Base-by-base conservation (phyloP, 2,888 invertebrate species). In the Ophion ellenae region DNA sequence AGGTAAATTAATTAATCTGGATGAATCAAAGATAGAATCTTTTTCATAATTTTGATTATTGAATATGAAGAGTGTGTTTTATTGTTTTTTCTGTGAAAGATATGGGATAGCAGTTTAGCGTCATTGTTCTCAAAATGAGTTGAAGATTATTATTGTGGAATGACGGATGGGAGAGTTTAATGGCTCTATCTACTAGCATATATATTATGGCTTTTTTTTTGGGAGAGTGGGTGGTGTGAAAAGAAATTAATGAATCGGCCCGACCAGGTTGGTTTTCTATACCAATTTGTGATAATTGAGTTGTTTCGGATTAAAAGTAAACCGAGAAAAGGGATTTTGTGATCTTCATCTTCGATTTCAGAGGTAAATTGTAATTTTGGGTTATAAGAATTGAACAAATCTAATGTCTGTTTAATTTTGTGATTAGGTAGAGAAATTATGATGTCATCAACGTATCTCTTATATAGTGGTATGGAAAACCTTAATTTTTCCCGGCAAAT, bases 301-400 rank as follows among this genome's bases (percentile, higher is more conserved):
- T 47, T 47, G 47, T 47, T 47, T 47, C 47, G 9, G 47, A 47
- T 47, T 6, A 9, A 11, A 47, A 47, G 47, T 47, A 47, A 11
- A 47, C 1, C 24, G 2, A 24, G 24, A 24, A 24, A 24, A 24
- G 24, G 24, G 24, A 24, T 1, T 24, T 1, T 11, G 47, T 47
- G 47, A 47, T 47, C 47, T 47, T 47, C 47, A 47, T 47, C 47
- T 47, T 47, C 6, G 9, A 47, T 47, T 47, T 47, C 47, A 11
- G 47, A 9, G 47, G 81, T 85, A 36, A 85, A 85, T 47, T 85
- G 32, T 10, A 82, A 59, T 36, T 57, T 70, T 2, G 24, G 2
- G 17, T 85, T 14, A n/a, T 64, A 57, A 3, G 28, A 20, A 57
- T 85, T 82, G 40, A 85, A 85, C 3, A 61, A 28, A 3, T 77